phyloP scores from a whole-genome alignment of 2,797 vertebrate species.

The Ispidina picta region DNA sequence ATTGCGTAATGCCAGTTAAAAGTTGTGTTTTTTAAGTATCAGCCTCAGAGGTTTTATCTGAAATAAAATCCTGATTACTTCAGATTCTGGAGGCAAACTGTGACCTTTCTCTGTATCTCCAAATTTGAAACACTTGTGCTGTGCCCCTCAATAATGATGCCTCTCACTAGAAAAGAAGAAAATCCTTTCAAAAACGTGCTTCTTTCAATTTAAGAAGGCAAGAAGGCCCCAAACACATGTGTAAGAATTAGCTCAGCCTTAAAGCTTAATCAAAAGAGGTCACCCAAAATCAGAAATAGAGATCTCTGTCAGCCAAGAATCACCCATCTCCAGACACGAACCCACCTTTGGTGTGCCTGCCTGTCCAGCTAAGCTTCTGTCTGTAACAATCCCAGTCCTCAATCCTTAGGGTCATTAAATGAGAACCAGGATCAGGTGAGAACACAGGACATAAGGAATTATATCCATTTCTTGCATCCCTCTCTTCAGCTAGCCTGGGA shows the following conservation, averaged over 20 bases:
- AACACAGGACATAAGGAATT: neutral
- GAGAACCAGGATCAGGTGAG: neutral
- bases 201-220: conserved; percentile 60
- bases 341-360: rapidly evolving
- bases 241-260: conserved; percentile 12
- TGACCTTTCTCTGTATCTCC: conserved; percentile 65
- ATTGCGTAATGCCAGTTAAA: conserved; percentile 78
- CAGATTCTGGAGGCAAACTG: conserved; percentile 75
- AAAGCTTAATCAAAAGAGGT: conserved; percentile 15
- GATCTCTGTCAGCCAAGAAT: neutral
- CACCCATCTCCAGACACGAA: neutral
- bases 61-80: conserved; percentile 80
- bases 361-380: neutral
- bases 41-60: conserved; percentile 77
- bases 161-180: conserved; percentile 26
- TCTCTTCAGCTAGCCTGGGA: neutral
- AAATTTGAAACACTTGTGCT: conserved; percentile 75
- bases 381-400: neutral
- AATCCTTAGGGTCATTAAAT: neutral
- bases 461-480: neutral
- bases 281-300: neutral
- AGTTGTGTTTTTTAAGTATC: conserved; percentile 77
- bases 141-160: neutral
- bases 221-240: conserved; percentile 46
- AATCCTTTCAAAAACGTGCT: conserved; percentile 39